Conservation (phyloP, 1,140 invertebrate species). For the Lucilia cuprina region DNA sequence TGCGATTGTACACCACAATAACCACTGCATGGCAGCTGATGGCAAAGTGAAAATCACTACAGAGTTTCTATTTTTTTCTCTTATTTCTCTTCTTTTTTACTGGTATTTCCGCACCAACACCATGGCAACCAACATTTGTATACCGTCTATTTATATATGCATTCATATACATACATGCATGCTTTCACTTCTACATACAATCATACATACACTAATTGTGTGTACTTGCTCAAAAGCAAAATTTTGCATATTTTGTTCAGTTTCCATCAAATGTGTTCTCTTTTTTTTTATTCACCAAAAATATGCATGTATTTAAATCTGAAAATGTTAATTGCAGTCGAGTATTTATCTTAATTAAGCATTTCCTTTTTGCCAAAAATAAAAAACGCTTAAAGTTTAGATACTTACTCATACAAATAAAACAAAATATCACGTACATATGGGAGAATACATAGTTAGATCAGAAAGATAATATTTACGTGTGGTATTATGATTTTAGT, state of each 20-base stretch:
- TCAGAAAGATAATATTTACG: no score
- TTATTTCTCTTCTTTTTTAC: neutral
- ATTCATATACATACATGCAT: neutral
- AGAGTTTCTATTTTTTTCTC: neutral
- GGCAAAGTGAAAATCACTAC: constrained; percentile 14
- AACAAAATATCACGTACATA: no score
- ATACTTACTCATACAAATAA: neutral
- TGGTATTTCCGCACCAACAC: constrained; percentile 6
- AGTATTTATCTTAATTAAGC: constrained; percentile 44
- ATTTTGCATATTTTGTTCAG: neutral
- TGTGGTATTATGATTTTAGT: no score
- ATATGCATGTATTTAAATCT: constrained; percentile 40
- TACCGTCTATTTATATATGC: neutral
- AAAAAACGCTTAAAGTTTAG: neutral
- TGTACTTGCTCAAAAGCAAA: neutral
- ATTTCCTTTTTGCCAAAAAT: constrained; percentile 37
- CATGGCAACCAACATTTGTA: constrained; percentile 8
- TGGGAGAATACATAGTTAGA: no score
- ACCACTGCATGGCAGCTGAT: constrained; percentile 13
- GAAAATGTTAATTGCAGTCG: constrained; percentile 41
- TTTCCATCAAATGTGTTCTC: neutral
- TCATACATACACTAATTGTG: neutral
- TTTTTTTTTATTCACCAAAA: neutral
- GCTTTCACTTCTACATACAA: neutral
- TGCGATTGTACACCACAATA: constrained; percentile 4